phyloP scores from a whole-genome alignment of 2,113 vertebrate genomes.

The Ornithorhynchus anatinus region DNA sequence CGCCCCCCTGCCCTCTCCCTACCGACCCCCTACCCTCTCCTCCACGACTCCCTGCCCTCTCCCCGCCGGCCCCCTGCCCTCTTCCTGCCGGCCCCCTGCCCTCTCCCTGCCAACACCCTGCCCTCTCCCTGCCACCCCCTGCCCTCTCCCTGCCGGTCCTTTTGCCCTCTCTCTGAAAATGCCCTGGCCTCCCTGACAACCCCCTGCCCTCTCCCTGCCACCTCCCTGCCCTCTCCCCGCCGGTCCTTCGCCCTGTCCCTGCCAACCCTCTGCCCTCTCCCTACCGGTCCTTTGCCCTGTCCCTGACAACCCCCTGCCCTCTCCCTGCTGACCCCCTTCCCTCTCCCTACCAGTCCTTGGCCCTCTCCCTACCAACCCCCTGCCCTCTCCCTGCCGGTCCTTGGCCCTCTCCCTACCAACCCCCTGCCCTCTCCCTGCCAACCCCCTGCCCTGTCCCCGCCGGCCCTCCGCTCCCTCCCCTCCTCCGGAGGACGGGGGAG shows the following conservation, averaged over 20 bases:
- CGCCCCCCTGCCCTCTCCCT: not conserved
- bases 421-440: too few species aligned
- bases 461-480: not conserved
- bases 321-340: too few species aligned
- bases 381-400: too few species aligned
- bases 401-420: too few species aligned
- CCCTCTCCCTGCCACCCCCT: too few species aligned
- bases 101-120: too few species aligned
- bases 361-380: not conserved
- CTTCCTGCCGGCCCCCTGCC: fast-evolving
- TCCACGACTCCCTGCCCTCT: fast-evolving
- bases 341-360: too few species aligned
- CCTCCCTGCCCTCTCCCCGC: not conserved
- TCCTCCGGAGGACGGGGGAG: not conserved
- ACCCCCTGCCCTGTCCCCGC: not conserved
- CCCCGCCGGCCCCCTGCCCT: not conserved
- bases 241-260: not conserved
- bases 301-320: too few species aligned
- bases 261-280: too few species aligned
- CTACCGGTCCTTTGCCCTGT: too few species aligned
- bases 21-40: not conserved
- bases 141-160: too few species aligned
- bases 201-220: not conserved
- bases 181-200: too few species aligned
- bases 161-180: not conserved